phyloP scores from a whole-genome alignment of 2,113 vertebrate species.

The Clarias macrocephalus region DNA sequence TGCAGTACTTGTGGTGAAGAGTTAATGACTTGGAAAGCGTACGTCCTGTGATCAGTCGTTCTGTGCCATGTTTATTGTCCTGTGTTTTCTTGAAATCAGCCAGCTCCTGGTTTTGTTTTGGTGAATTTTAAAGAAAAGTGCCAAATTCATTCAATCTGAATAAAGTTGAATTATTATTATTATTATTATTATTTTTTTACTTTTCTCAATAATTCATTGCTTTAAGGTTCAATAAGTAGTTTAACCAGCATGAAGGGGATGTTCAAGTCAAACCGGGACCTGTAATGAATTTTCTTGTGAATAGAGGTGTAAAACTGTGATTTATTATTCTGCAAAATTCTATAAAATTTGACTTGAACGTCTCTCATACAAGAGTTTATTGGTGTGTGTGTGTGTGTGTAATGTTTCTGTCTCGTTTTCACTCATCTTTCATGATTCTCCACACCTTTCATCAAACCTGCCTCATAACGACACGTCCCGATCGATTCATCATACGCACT shows the following conservation, averaged over 20 bases:
- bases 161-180: background rate
- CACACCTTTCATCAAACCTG: slow-evolving; percentile 22
- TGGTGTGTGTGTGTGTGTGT: background rate
- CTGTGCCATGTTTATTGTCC: background rate
- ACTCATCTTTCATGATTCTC: slow-evolving; percentile 16
- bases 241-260: background rate
- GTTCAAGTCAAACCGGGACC: too few species aligned
- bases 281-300: too few species aligned
- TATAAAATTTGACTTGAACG: too few species aligned
- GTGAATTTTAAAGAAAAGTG: background rate
- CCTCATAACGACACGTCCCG: slow-evolving; percentile 29
- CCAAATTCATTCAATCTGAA: background rate
- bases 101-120: background rate
- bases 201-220: background rate
- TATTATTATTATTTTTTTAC: background rate
- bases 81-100: background rate
- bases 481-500: slow-evolving; percentile 41
- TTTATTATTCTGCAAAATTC: too few species aligned
- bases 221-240: background rate
- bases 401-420: background rate
- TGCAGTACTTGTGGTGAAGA: background rate
- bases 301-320: too few species aligned
- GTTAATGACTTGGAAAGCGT: background rate
- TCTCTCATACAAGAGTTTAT: background rate
- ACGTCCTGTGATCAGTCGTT: background rate